These are phyloP conservation scores for Elysia crispata DNA, from an alignment of 2,888 invertebrate genomes.

Conservation along the genomic window DNA sequence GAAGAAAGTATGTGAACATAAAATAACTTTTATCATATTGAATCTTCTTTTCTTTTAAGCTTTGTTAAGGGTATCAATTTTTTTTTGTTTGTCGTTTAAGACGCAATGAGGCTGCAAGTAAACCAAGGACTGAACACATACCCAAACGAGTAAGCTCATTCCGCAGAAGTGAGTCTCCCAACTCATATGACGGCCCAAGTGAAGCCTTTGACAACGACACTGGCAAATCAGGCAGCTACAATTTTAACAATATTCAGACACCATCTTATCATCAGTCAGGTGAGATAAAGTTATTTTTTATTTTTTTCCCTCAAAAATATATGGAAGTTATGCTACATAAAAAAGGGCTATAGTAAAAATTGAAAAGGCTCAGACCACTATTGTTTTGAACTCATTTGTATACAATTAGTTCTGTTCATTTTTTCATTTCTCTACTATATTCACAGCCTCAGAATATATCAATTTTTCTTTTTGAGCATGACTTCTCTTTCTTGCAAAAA, in stretches of 20 bases:
- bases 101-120: constrained; percentile 75
- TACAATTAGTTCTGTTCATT: no score
- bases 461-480: no score
- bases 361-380: no score
- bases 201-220: constrained; percentile 55
- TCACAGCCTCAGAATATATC: no score
- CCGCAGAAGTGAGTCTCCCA: constrained; percentile 65
- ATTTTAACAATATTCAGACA: constrained; percentile 54
- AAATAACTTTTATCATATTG: neutral
- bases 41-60: neutral
- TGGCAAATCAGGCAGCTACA: constrained; percentile 64
- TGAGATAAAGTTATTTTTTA: neutral
- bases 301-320: no score
- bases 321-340: no score
- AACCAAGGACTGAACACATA: constrained; percentile 76
- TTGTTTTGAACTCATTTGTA: no score
- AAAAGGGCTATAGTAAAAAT: no score
- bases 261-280: constrained; percentile 54
- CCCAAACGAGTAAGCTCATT: constrained; percentile 74
- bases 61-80: neutral
- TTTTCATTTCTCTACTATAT: no score
- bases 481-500: no score
- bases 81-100: constrained; percentile 61
- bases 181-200: constrained; percentile 43
- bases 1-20: neutral